These are phyloP conservation scores for Rissa tridactyla DNA, from an alignment of 2,113 vertebrate genomes.

Conservation along the genomic window DNA sequence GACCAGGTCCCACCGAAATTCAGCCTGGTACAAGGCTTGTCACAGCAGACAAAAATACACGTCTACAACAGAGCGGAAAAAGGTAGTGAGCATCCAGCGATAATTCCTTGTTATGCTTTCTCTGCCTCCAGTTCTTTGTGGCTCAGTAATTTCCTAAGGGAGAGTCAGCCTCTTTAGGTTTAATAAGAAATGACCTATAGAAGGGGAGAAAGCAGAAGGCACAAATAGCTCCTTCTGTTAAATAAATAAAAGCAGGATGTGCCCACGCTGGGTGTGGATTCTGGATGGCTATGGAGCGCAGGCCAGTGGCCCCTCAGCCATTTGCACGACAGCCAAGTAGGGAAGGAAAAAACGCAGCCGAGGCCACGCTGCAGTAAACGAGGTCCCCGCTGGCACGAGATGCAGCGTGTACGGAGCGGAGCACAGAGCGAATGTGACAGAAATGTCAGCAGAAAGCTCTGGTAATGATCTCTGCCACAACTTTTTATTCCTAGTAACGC, in stretches of 20 bases:
- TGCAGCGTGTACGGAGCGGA: background rate
- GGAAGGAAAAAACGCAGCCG: background rate
- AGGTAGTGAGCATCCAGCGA: background rate
- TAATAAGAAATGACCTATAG: background rate
- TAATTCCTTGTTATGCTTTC: background rate
- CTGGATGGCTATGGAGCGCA: background rate
- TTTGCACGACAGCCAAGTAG: background rate
- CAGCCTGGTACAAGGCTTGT: background rate
- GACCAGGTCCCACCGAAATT: background rate
- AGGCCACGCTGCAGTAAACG: background rate
- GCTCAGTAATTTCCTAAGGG: background rate
- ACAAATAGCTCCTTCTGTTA: background rate
- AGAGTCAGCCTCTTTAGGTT: background rate
- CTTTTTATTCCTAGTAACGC: background rate
- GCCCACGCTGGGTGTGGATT: background rate
- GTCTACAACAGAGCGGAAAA: background rate
- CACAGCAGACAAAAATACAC: background rate
- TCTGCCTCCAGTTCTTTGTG: background rate
- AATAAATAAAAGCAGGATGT: background rate
- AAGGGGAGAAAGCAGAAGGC: background rate
- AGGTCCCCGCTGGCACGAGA: background rate
- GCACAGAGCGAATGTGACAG: background rate
- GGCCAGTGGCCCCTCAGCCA: background rate
- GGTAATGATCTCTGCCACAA: background rate
- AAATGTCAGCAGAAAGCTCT: background rate